A percentile compares a stretch with the other conserved stretches of the same genome.
phyloP scores from a whole-genome alignment of 2,113 vertebrate species.

The Syngnathus scovelli region DNA sequence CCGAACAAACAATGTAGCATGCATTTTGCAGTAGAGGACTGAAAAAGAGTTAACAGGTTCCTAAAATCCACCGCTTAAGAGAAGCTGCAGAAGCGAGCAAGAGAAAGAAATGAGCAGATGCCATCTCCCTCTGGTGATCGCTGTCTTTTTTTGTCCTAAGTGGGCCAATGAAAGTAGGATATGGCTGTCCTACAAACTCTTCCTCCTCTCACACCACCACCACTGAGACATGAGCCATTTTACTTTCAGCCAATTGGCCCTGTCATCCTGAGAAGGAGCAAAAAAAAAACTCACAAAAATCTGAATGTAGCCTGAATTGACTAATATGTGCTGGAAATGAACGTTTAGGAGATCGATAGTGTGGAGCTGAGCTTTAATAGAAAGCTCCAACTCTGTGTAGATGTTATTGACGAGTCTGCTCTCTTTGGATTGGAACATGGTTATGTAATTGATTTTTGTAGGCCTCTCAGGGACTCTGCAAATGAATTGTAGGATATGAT shows the following conservation, averaged over 20 bases:
- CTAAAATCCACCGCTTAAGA: slow-evolving; percentile 2
- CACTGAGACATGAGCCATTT: slow-evolving; percentile 72
- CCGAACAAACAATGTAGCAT: too few relatives aligned
- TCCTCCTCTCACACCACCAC: slow-evolving; percentile 47
- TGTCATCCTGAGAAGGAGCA: slow-evolving; percentile 23
- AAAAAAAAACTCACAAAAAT: slow-evolving; percentile 27
- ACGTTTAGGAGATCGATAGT: slow-evolving; percentile 31
- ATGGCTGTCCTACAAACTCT: slow-evolving; percentile 76
- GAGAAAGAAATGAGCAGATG: slow-evolving; percentile 38
- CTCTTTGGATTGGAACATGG: slow-evolving; percentile 21
- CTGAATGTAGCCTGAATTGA: slow-evolving; percentile 22
- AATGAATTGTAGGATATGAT: too few relatives aligned
- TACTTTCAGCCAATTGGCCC: slow-evolving; percentile 68
- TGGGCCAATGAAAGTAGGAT: slow-evolving; percentile 79
- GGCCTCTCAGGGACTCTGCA: slow-evolving; percentile 9
- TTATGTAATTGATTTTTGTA: slow-evolving; percentile 27
- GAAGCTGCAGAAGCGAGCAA: slow-evolving; percentile 19
- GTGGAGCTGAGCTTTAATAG: slow-evolving; percentile 22
- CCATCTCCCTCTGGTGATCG: slow-evolving; percentile 67
- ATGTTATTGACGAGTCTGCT: slow-evolving; percentile 37
- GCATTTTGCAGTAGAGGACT: not conserved
- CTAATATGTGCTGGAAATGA: slow-evolving; percentile 5
- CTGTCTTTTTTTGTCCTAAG: slow-evolving; percentile 69
- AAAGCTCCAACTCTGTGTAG: slow-evolving; percentile 10
- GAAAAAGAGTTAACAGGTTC: not conserved